Evolutionary conservation across 2,113 vertebrate species (phyloP).

Genomic region (Tachysurus vachellii): DNA sequence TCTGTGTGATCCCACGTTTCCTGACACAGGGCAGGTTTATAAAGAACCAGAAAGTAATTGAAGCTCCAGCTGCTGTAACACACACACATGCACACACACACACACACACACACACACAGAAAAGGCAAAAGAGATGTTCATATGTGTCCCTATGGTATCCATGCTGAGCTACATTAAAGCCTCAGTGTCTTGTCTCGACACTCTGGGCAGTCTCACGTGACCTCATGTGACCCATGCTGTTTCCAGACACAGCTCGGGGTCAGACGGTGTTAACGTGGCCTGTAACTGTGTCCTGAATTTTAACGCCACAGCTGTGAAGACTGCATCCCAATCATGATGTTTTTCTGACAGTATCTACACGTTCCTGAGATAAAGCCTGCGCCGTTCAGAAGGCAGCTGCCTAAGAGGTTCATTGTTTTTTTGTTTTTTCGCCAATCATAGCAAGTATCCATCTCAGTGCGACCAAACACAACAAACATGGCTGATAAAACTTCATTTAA

Average conservation of each 20-base stretch:
- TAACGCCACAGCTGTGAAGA: constrained; percentile 34
- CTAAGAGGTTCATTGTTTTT: background rate
- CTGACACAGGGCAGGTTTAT: constrained; percentile 37
- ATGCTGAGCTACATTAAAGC: constrained; percentile 46
- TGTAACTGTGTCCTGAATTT: constrained; percentile 1
- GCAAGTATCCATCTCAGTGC: background rate
- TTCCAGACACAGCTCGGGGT: constrained; percentile 45
- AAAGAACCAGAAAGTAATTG: constrained; percentile 17
- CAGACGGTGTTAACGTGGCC: constrained; percentile 44
- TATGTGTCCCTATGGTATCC: constrained; percentile 12
- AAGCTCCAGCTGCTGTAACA: constrained; percentile 47
- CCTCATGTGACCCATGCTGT: background rate
- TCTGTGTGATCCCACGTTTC: constrained; percentile 33
- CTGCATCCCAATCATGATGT: background rate
- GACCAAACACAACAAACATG: background rate
- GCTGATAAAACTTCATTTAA: background rate
- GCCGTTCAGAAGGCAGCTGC: background rate
- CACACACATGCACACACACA: background rate
- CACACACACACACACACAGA: constrained; percentile 16
- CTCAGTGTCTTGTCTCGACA: constrained; percentile 36
- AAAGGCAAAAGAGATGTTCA: constrained; percentile 12
- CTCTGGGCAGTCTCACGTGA: constrained; percentile 21
- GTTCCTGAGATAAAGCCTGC: background rate
- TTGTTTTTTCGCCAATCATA: background rate
- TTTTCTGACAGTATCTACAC: constrained; percentile 4